phyloP scores from a whole-genome alignment of 2,113 vertebrate species.

The Gymnobelideus leadbeateri region DNA sequence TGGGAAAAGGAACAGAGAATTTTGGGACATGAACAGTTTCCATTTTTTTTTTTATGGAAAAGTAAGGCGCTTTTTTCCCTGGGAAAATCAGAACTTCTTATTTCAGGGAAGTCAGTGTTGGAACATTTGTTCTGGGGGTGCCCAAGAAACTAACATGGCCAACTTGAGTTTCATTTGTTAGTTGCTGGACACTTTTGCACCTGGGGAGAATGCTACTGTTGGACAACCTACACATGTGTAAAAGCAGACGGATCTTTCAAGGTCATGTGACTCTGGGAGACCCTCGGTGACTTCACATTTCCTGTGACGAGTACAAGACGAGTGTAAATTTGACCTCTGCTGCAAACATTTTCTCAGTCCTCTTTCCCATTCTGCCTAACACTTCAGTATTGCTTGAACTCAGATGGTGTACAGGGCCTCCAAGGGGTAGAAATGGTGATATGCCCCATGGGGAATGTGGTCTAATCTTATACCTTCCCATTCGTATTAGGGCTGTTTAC shows the following conservation, averaged over 20 bases:
- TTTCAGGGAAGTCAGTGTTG: conserved; percentile 35
- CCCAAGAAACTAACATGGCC: conserved; percentile 58
- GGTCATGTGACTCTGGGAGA: too few relatives aligned
- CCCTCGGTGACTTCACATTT: conserved; percentile 66
- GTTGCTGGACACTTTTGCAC: neutral
- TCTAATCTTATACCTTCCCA: neutral
- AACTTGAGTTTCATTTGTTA: conserved; percentile 54
- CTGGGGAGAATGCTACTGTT: neutral
- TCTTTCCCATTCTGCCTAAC: neutral
- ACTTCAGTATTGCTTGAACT: neutral
- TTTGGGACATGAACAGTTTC: conserved; percentile 3
- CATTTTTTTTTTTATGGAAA: conserved; percentile 42
- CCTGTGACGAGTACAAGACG: conserved; percentile 32
- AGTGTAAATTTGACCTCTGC: neutral
- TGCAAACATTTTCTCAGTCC: neutral
- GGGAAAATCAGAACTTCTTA: conserved; percentile 38
- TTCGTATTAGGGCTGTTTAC: neutral
- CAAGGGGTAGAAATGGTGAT: neutral
- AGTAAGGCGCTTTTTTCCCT: conserved; percentile 68
- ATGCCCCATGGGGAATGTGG: neutral
- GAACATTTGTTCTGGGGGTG: conserved; percentile 20
- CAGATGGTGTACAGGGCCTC: neutral
- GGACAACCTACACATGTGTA: neutral
- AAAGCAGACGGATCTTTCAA: neutral
- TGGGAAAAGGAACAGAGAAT: conserved; percentile 10